Evolutionary conservation across 2,113 vertebrate genomes (phyloP).

Genomic region (Pyxicephalus adspersus): DNA sequence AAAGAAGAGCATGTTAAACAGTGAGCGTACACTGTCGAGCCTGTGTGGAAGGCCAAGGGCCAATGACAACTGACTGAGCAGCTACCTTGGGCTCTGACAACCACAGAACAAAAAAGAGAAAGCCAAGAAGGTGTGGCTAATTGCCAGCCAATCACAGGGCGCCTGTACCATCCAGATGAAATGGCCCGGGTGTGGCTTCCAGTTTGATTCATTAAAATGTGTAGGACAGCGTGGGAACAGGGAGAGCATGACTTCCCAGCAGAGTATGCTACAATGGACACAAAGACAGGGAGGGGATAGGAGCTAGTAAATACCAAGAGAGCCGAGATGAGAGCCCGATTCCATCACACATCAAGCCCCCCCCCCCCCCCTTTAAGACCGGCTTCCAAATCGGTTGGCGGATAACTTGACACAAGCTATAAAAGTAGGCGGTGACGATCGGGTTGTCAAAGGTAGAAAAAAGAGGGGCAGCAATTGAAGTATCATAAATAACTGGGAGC

Average conservation of each 20-base stretch:
- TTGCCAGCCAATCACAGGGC: constrained; percentile 57
- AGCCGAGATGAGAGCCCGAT: not conserved
- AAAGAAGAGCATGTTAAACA: not conserved
- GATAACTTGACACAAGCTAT: no score
- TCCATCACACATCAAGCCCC: not conserved
- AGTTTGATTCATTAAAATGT: constrained; percentile 95
- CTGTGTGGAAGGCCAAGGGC: not conserved
- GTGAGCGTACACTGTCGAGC: not conserved
- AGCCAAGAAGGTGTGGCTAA: constrained; percentile 61
- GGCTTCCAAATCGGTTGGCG: no score
- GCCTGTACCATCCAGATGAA: constrained; percentile 20
- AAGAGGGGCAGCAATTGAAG: no score
- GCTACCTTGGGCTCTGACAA: constrained; percentile 64
- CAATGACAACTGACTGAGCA: constrained; percentile 48
- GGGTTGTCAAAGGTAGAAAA: no score
- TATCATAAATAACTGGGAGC: no score
- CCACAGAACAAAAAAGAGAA: constrained; percentile 53
- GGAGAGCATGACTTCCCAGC: constrained; percentile 98
- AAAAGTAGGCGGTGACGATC: no score
- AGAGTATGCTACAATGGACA: constrained; percentile 68
- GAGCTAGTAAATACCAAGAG: constrained; percentile 22
- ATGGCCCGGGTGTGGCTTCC: constrained; percentile 79
- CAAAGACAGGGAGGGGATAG: constrained; percentile 54
- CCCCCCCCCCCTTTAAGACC: not conserved
- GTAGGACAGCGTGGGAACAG: constrained; percentile 98